phyloP scores from a whole-genome alignment of 1,140 invertebrate genomes.

The Uloborus diversus region DNA sequence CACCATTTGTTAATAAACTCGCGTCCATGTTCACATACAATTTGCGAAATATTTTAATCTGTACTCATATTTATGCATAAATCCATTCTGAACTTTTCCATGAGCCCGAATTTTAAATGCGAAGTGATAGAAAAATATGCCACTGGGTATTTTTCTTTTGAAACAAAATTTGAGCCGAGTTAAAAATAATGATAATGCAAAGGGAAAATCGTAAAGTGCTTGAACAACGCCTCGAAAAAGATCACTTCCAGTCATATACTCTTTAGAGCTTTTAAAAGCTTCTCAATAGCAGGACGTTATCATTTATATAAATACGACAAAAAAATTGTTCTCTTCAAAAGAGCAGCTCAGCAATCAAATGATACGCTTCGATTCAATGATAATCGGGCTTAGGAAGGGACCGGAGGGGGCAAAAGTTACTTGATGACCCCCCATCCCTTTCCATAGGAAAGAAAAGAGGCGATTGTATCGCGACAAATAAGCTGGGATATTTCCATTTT shows the following conservation, averaged over 20 bases:
- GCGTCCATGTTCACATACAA: too few relatives aligned
- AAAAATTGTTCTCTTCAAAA: neutral
- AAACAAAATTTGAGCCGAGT: too few relatives aligned
- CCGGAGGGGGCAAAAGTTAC: neutral
- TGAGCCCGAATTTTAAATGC: too few relatives aligned
- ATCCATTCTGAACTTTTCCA: too few relatives aligned
- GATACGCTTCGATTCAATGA: slow-evolving; percentile 42
- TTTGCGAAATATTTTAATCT: too few relatives aligned
- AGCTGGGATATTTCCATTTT: slow-evolving; percentile 27
- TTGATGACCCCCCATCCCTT: neutral
- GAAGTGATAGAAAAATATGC: too few relatives aligned
- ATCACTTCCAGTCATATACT: neutral
- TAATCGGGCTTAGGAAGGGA: slow-evolving; percentile 12
- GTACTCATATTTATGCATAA: too few relatives aligned
- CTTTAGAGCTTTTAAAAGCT: neutral
- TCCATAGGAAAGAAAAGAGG: neutral
- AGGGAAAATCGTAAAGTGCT: too few relatives aligned
- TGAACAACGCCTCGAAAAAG: too few relatives aligned
- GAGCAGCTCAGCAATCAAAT: slow-evolving; percentile 35
- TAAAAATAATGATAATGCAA: too few relatives aligned
- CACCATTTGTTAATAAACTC: too few relatives aligned
- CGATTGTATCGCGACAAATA: slow-evolving; percentile 51
- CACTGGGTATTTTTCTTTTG: too few relatives aligned
- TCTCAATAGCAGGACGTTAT: neutral
- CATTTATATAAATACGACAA: neutral